phyloP scores from a whole-genome alignment of 2,888 invertebrate species.

The Pachymerium ferrugineum region DNA sequence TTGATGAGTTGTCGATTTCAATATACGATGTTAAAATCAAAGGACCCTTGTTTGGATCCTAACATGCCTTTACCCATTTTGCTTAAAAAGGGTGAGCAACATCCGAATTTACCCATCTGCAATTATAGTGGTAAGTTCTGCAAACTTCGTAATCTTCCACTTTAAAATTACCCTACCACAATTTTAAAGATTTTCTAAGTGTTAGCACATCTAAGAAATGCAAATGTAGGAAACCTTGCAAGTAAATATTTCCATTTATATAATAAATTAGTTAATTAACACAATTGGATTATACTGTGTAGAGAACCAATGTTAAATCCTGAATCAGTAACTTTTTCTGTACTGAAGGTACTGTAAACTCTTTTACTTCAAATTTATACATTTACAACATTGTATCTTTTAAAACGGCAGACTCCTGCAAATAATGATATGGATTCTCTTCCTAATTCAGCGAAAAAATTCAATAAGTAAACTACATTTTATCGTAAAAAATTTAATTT shows the following conservation, averaged over 20 bases:
- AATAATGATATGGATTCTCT: background rate
- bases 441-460: background rate
- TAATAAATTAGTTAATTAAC: background rate
- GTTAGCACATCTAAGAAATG: background rate
- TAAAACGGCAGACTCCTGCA: background rate
- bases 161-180: too few relatives aligned
- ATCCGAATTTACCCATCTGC: background rate
- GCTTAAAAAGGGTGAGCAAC: background rate
- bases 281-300: background rate
- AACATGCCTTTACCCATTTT: background rate
- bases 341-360: slow-evolving; percentile 14
- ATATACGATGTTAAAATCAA: background rate
- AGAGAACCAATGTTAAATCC: slow-evolving; percentile 1
- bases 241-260: background rate
- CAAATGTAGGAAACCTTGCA: background rate
- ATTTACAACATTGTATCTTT: background rate
- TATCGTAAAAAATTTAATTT: too few relatives aligned
- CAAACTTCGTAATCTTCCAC: too few relatives aligned
- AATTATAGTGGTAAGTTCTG: too few relatives aligned
- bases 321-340: background rate
- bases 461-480: background rate
- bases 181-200: too few relatives aligned
- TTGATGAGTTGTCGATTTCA: background rate
- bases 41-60: background rate
- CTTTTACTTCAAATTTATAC: background rate